Percentiles rank a stretch among this genome's conserved stretches.
Evolutionary conservation across 2,113 vertebrate genomes (phyloP).

Genomic region (Emydocephalus ijimae): DNA sequence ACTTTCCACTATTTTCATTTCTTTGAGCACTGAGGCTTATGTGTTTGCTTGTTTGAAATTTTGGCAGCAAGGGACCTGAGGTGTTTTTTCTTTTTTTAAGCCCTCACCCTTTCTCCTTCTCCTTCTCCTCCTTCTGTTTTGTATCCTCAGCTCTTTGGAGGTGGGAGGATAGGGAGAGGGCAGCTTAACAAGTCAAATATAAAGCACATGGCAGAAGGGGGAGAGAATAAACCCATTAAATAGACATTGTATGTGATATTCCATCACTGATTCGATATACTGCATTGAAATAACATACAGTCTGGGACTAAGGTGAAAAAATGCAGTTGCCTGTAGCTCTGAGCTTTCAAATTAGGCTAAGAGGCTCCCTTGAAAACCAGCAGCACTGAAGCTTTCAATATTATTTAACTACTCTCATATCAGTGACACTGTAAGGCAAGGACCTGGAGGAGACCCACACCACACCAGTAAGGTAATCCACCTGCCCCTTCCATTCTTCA

Average conservation of each 20-base stretch:
- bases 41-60: slow-evolving; percentile 60
- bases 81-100: slow-evolving; percentile 41
- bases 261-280: slow-evolving; percentile 67
- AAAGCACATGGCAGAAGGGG: slow-evolving; percentile 50
- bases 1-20: slow-evolving; percentile 52
- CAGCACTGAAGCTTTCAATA: slow-evolving; percentile 63
- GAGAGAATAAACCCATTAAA: slow-evolving; percentile 55
- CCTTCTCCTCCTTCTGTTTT: slow-evolving; percentile 33
- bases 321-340: slow-evolving; percentile 68
- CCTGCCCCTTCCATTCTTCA: slow-evolving; percentile 37
- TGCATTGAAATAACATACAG: slow-evolving; percentile 50
- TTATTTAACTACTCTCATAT: slow-evolving; percentile 57
- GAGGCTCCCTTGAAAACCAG: slow-evolving; percentile 72
- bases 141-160: slow-evolving; percentile 54
- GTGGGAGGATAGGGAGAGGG: background rate
- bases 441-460: slow-evolving; percentile 1
- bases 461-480: slow-evolving; percentile 28
- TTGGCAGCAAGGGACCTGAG: slow-evolving; percentile 53
- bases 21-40: slow-evolving; percentile 52
- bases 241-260: slow-evolving; percentile 45
- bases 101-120: background rate
- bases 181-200: slow-evolving; percentile 78
- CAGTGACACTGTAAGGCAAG: slow-evolving; percentile 33
- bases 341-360: slow-evolving; percentile 76
- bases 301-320: slow-evolving; percentile 21